Conservation (phyloP, 2,888 invertebrate species). For the Hypomecis punctinalis region DNA sequence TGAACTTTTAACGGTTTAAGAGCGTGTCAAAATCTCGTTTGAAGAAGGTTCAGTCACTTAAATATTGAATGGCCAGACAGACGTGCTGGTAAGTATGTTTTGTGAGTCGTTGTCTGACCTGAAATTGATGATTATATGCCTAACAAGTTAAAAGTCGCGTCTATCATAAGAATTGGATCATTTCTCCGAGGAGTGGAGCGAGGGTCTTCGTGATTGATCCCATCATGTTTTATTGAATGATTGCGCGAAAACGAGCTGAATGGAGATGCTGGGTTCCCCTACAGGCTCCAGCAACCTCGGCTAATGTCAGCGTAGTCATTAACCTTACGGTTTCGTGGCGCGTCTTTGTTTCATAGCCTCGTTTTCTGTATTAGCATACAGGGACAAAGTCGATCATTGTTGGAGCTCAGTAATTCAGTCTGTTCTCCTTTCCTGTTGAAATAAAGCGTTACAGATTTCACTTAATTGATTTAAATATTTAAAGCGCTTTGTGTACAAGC, state of each 20-base stretch:
- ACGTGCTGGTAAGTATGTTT: background rate
- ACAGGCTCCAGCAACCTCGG: conserved; percentile 63
- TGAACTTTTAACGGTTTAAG: conserved; percentile 75
- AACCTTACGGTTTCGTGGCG: conserved; percentile 60
- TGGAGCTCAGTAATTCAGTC: conserved; percentile 23
- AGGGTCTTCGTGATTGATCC: conserved; percentile 81
- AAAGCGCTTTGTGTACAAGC: conserved; percentile 47
- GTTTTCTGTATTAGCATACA: conserved; percentile 32
- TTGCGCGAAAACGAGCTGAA: conserved; percentile 80
- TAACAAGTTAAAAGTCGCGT: conserved; percentile 22
- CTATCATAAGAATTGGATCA: conserved; percentile 62
- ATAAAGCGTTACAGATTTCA: conserved; percentile 40
- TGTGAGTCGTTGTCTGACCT: background rate
- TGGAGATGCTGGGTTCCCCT: conserved; percentile 72
- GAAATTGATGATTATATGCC: conserved; percentile 32
- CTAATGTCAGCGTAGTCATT: conserved; percentile 68
- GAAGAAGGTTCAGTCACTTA: background rate
- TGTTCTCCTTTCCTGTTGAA: conserved; percentile 37
- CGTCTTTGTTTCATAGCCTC: conserved; percentile 33
- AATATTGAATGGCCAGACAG: background rate
- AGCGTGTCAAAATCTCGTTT: conserved; percentile 12
- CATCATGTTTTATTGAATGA: conserved; percentile 83
- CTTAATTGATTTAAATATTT: conserved; percentile 43
- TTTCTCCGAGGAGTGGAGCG: conserved; percentile 75
- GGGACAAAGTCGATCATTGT: conserved; percentile 30